phyloP scores from a whole-genome alignment of 2,113 vertebrate genomes.

The Salvelinus alpinus region DNA sequence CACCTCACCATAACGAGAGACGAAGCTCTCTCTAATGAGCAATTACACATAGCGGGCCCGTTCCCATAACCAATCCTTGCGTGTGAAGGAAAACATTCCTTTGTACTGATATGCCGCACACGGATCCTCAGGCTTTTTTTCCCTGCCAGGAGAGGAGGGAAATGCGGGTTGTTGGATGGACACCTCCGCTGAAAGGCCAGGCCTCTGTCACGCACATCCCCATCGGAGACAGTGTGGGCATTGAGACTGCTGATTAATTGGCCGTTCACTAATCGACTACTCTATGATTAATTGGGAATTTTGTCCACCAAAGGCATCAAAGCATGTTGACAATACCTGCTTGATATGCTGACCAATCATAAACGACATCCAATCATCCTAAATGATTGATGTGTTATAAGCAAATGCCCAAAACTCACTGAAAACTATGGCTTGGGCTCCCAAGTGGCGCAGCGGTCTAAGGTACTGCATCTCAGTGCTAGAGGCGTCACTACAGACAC shows the following conservation, averaged over 20 bases:
- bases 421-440: not conserved
- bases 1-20: conserved; percentile 97
- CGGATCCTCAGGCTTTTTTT: conserved; percentile 80
- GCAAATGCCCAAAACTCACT: not conserved
- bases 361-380: not conserved
- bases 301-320: conserved; percentile 59
- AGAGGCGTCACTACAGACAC: too few relatives aligned
- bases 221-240: conserved; percentile 68
- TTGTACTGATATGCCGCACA: conserved; percentile 90
- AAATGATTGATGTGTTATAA: not conserved
- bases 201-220: conserved; percentile 73
- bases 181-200: conserved; percentile 77
- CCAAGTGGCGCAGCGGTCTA: too few relatives aligned
- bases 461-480: too few relatives aligned
- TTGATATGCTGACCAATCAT: conserved; percentile 19
- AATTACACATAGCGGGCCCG: conserved; percentile 96
- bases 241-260: conserved; percentile 51
- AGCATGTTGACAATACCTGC: conserved; percentile 39
- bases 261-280: conserved; percentile 66
- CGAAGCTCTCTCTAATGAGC: conserved; percentile 99
- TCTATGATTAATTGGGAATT: conserved; percentile 72
- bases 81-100: conserved; percentile 99
- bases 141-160: conserved; percentile 70
- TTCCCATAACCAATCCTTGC: conserved; percentile 98
- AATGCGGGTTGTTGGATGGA: conserved; percentile 75